Evolutionary conservation across 2,113 vertebrate genomes (phyloP).

Genomic region (Peromyscus leucopus): DNA sequence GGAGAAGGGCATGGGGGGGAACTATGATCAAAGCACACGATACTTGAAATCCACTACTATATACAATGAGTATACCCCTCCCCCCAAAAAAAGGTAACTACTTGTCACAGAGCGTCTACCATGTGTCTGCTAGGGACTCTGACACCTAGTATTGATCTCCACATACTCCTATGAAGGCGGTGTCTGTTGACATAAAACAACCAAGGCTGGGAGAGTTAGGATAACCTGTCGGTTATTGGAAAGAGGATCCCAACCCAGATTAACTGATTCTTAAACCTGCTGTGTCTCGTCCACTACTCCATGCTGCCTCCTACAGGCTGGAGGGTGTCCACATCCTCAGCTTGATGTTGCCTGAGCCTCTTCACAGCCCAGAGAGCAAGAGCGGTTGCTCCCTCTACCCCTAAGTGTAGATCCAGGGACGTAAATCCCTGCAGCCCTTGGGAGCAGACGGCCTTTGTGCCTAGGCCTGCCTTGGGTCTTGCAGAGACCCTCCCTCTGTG

Average conservation of each 20-base stretch:
- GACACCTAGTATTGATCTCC: background rate
- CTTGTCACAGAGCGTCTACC: background rate
- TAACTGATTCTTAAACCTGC: background rate
- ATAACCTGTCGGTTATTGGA: background rate
- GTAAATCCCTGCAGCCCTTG: background rate
- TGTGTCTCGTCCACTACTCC: background rate
- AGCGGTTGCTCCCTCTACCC: background rate
- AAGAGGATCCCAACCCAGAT: background rate
- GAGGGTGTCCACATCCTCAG: background rate
- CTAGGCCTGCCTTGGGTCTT: conserved; percentile 8
- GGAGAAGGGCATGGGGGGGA: too few species aligned
- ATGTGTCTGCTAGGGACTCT: background rate
- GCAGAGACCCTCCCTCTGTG: background rate
- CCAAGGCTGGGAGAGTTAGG: conserved; percentile 19
- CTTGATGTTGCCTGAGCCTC: background rate
- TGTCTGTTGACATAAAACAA: conserved; percentile 38
- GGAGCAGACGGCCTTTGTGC: background rate
- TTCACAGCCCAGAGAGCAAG: background rate
- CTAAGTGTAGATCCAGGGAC: background rate
- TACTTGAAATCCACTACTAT: background rate
- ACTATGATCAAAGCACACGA: background rate
- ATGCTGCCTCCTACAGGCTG: conserved; percentile 40
- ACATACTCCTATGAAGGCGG: background rate
- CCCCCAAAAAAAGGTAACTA: background rate
- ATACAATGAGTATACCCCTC: background rate